A percentile compares a stretch with the other conserved stretches of the same genome.
phyloP scores from a whole-genome alignment of 2,797 vertebrate genomes.

The Danionella dracula region DNA sequence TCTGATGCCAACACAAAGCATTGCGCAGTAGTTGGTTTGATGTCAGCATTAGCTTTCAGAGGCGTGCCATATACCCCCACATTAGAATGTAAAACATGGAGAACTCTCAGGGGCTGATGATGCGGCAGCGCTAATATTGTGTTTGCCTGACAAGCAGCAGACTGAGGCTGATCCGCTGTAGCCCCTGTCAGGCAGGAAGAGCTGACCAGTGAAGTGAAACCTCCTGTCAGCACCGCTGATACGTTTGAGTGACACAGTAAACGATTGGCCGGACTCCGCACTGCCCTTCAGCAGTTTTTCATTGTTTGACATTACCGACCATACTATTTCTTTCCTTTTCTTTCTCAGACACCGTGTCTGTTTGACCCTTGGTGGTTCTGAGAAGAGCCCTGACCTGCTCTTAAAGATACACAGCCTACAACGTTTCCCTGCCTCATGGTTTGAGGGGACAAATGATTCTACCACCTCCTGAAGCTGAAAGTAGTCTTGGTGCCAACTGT shows the following conservation, averaged over 20 bases:
- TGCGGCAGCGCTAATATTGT: slow-evolving; percentile 58
- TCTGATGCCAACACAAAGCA: not conserved
- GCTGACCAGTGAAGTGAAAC: slow-evolving; percentile 37
- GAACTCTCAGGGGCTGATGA: slow-evolving; percentile 47
- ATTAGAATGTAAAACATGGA: slow-evolving; percentile 37
- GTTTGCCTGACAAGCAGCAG: slow-evolving; percentile 40
- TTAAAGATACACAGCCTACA: slow-evolving; percentile 22
- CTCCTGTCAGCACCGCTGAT: slow-evolving; percentile 53
- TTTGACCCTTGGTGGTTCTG: slow-evolving; percentile 43
- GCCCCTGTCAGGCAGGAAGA: slow-evolving; percentile 19
- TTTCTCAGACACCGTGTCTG: slow-evolving; percentile 48
- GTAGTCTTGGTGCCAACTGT: slow-evolving; percentile 44
- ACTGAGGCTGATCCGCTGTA: slow-evolving; percentile 44
- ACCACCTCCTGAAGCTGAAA: slow-evolving; percentile 47
- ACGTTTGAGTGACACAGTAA: slow-evolving; percentile 53
- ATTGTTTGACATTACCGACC: slow-evolving; percentile 34
- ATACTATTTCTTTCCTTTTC: slow-evolving; percentile 26
- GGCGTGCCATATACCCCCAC: slow-evolving; percentile 2
- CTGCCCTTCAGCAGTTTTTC: slow-evolving; percentile 28
- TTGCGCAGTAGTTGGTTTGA: not conserved
- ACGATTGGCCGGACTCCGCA: slow-evolving; percentile 39
- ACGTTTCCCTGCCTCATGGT: slow-evolving; percentile 20
- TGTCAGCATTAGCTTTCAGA: not conserved
- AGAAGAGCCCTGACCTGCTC: slow-evolving; percentile 41
- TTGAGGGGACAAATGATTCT: slow-evolving; percentile 64